phyloP scores from a whole-genome alignment of 1,140 invertebrate species.

The Pantala flavescens region DNA sequence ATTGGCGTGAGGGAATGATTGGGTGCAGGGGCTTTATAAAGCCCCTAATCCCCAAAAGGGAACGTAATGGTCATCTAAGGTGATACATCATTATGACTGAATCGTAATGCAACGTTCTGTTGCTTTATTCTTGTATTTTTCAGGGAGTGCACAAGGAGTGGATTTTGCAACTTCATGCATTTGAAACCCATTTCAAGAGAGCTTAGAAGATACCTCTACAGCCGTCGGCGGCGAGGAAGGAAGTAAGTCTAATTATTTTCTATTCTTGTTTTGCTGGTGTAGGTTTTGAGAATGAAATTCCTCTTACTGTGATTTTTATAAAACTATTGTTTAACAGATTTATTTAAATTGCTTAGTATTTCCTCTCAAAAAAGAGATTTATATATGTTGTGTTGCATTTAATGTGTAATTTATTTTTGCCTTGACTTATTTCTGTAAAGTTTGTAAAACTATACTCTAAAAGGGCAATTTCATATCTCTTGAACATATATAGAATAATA shows the following conservation, averaged over 20 bases:
- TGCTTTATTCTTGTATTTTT: conserved; percentile 25
- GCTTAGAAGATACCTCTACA: conserved; percentile 69
- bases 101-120: conserved; percentile 9
- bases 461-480: too few relatives aligned
- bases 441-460: too few relatives aligned
- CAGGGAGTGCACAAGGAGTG: conserved; percentile 90
- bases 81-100: neutral
- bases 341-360: too few relatives aligned
- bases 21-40: neutral
- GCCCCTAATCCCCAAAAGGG: neutral
- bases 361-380: too few relatives aligned
- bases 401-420: too few relatives aligned
- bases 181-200: conserved; percentile 95
- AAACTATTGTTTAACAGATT: too few relatives aligned
- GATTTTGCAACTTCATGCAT: conserved; percentile 99
- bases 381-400: too few relatives aligned
- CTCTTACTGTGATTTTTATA: too few relatives aligned
- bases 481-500: too few relatives aligned
- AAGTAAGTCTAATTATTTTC: conserved; percentile 20
- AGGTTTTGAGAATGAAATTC: too few relatives aligned
- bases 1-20: neutral
- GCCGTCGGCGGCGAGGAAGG: conserved; percentile 34
- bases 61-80: conserved; percentile 9
- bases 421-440: too few relatives aligned
- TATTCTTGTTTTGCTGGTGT: too few relatives aligned